These are phyloP conservation scores for Drosophila melanocephala DNA, from an alignment of 2,888 invertebrate genomes.

Conservation along the genomic window DNA sequence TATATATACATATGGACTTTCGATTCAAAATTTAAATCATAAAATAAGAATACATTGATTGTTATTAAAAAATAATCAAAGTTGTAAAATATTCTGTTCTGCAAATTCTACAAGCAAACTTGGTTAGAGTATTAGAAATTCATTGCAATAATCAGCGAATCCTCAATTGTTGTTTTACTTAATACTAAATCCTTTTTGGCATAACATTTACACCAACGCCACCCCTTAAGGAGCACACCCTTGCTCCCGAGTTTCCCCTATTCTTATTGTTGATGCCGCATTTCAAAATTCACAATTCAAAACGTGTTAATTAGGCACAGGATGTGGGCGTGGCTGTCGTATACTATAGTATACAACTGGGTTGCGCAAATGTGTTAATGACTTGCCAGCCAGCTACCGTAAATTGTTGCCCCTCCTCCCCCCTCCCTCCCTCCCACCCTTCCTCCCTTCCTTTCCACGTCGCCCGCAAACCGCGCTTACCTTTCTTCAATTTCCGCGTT, in stretches of 20 bases:
- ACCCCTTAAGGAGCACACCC: background rate
- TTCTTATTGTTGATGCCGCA: conserved; percentile 50
- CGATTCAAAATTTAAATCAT: background rate
- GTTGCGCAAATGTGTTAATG: conserved; percentile 76
- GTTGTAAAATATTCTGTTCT: background rate
- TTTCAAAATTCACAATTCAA: conserved; percentile 82
- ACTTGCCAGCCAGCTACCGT: conserved; percentile 53
- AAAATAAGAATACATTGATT: background rate
- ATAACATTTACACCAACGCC: conserved; percentile 49
- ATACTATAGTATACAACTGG: conserved; percentile 16
- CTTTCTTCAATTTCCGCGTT: conserved; percentile 69
- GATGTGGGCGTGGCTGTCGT: conserved; percentile 46
- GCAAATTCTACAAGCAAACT: background rate
- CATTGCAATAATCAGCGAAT: conserved; percentile 9
- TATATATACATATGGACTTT: background rate
- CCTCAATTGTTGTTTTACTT: conserved; percentile 55
- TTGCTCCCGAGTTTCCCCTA: background rate
- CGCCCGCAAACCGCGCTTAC: conserved; percentile 47
- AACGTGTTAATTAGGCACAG: conserved; percentile 79
- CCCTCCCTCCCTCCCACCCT: background rate
- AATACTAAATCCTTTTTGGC: conserved; percentile 71
- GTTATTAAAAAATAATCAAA: background rate
- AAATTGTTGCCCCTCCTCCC: conserved; percentile 8
- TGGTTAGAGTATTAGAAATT: conserved; percentile 42
- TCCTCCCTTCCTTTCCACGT: background rate